phyloP scores from a whole-genome alignment of 2,888 invertebrate genomes.

The Argynnis bischoffii region DNA sequence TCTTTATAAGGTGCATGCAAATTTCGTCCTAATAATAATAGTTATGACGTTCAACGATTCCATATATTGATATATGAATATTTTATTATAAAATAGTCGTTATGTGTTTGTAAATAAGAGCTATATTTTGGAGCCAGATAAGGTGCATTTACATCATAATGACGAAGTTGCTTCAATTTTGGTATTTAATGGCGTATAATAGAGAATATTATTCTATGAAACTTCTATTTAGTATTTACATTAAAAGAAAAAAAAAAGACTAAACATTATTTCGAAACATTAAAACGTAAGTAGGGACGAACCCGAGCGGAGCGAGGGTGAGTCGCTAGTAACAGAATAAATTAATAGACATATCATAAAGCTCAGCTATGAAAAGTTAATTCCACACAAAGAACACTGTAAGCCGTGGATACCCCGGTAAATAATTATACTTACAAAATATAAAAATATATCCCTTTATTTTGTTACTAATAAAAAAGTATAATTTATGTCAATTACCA shows the following conservation, averaged over 20 bases:
- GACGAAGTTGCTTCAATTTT: constrained; percentile 19
- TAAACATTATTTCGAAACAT: too few species aligned
- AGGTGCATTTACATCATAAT: constrained; percentile 24
- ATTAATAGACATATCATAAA: too few species aligned
- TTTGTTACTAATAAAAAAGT: not conserved
- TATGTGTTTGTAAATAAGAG: not conserved
- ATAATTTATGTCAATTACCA: not conserved
- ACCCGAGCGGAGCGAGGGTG: too few species aligned
- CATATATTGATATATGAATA: constrained; percentile 8
- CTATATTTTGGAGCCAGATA: not conserved
- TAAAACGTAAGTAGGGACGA: too few species aligned
- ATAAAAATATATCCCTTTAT: too few species aligned
- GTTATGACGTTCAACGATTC: constrained; percentile 28
- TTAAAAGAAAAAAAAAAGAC: too few species aligned
- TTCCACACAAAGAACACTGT: too few species aligned
- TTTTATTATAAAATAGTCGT: constrained; percentile 8
- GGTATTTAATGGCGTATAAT: constrained; percentile 16
- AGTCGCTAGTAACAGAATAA: too few species aligned
- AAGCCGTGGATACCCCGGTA: too few species aligned
- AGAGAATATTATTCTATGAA: constrained; percentile 11
- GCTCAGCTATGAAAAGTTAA: too few species aligned
- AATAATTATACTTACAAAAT: too few species aligned
- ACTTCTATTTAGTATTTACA: not conserved
- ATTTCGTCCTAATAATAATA: constrained; percentile 33
- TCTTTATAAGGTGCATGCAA: constrained; percentile 33